Conservation (phyloP, 2,888 invertebrate species). For the Nowickia ferox region DNA sequence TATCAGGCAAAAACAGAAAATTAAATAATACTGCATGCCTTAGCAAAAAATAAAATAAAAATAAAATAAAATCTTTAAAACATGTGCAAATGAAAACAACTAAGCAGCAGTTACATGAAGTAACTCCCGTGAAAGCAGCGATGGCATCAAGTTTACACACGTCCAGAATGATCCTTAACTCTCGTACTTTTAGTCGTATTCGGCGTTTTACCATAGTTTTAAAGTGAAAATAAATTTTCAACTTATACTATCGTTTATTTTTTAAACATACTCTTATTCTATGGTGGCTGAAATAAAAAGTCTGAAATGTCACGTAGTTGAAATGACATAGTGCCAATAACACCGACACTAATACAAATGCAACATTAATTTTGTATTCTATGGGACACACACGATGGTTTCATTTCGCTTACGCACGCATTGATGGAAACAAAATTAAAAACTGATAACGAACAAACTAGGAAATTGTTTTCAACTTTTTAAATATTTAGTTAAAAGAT, state of each 20-base stretch:
- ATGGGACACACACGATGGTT: constrained; percentile 4
- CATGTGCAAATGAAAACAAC: constrained; percentile 19
- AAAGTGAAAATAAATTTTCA: constrained; percentile 27
- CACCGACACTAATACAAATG: neutral
- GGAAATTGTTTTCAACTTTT: constrained; percentile 32
- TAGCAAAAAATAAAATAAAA: neutral
- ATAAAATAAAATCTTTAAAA: constrained; percentile 33
- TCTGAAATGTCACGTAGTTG: constrained; percentile 57
- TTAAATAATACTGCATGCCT: neutral
- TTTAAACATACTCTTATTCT: neutral
- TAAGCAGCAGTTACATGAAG: neutral
- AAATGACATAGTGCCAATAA: constrained; percentile 51
- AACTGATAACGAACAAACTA: constrained; percentile 20
- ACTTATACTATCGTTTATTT: constrained; percentile 29
- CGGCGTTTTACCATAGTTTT: constrained; percentile 22
- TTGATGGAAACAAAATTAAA: constrained; percentile 5
- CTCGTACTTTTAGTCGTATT: neutral
- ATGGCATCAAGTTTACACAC: constrained; percentile 21
- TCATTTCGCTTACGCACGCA: constrained; percentile 22
- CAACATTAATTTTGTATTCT: constrained; percentile 11
- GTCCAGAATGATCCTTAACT: neutral
- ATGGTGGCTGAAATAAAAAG: constrained; percentile 34
- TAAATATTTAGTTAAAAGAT: constrained; percentile 21
- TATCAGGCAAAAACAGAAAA: constrained; percentile 47
- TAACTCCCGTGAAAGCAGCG: neutral